These are phyloP conservation scores for Rhincodon typus DNA, from an alignment of 2,797 vertebrate genomes.

Conservation along the genomic window DNA sequence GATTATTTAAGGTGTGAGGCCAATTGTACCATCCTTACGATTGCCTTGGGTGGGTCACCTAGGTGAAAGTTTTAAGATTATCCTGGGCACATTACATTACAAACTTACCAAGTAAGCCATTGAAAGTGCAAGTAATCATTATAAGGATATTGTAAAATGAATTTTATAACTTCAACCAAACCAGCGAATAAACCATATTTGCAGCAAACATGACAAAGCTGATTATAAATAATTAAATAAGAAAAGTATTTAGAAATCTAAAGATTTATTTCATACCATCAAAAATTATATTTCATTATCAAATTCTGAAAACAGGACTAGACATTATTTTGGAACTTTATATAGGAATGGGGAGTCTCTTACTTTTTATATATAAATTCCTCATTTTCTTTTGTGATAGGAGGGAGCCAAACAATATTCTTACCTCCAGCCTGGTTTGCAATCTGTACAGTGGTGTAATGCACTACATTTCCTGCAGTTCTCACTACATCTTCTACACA, in stretches of 20 bases:
- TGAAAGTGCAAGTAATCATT: neutral
- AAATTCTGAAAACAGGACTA: neutral
- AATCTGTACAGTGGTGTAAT: constrained; percentile 81
- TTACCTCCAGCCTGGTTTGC: constrained; percentile 87
- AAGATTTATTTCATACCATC: neutral
- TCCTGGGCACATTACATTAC: neutral
- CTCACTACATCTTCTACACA: constrained; percentile 84
- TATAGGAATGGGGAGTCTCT: neutral
- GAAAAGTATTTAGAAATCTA: neutral
- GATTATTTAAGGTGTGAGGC: neutral
- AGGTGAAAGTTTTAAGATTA: neutral
- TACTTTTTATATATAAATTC: neutral
- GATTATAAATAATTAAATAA: neutral
- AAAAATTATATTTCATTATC: neutral
- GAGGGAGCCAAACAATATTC: constrained; percentile 38
- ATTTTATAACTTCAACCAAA: neutral
- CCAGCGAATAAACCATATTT: neutral
- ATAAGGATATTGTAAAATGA: neutral
- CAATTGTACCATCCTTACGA: neutral
- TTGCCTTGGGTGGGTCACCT: neutral
- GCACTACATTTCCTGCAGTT: constrained; percentile 83
- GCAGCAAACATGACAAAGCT: neutral
- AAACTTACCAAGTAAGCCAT: neutral
- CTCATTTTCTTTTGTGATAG: neutral
- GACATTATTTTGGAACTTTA: neutral